These are phyloP conservation scores for Trissolcus japonicus DNA, from an alignment of 2,888 invertebrate species.

Conservation along the genomic window DNA sequence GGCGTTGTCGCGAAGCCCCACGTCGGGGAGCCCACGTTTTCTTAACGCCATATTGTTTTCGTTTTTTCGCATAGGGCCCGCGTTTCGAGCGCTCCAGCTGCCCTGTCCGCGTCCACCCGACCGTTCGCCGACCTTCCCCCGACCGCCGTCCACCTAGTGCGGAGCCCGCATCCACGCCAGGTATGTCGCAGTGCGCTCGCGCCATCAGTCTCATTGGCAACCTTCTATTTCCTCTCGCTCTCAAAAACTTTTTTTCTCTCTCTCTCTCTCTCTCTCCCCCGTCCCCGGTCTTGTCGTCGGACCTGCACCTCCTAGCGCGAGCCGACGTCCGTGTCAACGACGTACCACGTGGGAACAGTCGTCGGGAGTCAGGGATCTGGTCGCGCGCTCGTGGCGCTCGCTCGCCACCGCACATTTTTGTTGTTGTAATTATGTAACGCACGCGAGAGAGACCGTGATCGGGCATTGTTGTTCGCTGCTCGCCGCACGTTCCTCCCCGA, in stretches of 20 bases:
- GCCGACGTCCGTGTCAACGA: conserved; percentile 14
- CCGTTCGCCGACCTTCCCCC: neutral
- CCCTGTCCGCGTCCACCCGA: conserved; percentile 1
- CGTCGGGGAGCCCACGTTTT: conserved; percentile 17
- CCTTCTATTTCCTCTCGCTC: no score
- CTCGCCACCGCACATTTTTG: conserved; percentile 15
- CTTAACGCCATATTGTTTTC: conserved; percentile 35
- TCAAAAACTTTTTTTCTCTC: no score
- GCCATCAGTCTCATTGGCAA: neutral
- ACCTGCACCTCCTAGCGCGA: neutral
- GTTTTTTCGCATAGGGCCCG: conserved; percentile 21
- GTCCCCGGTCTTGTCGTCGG: no score
- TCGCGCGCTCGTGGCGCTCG: conserved; percentile 23
- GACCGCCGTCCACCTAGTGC: neutral
- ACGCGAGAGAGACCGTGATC: conserved; percentile 10
- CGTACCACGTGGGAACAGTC: conserved; percentile 34
- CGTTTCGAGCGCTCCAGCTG: conserved; percentile 1
- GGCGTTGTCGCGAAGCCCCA: conserved; percentile 29
- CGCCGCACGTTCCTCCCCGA: neutral
- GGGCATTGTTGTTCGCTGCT: neutral
- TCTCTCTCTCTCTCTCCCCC: no score
- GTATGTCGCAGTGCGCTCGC: conserved; percentile 4
- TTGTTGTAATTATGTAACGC: conserved; percentile 43
- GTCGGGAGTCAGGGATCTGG: conserved; percentile 13
- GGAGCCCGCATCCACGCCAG: neutral